Conservation (phyloP, 2,797 vertebrate genomes). For the Anas georgica region DNA sequence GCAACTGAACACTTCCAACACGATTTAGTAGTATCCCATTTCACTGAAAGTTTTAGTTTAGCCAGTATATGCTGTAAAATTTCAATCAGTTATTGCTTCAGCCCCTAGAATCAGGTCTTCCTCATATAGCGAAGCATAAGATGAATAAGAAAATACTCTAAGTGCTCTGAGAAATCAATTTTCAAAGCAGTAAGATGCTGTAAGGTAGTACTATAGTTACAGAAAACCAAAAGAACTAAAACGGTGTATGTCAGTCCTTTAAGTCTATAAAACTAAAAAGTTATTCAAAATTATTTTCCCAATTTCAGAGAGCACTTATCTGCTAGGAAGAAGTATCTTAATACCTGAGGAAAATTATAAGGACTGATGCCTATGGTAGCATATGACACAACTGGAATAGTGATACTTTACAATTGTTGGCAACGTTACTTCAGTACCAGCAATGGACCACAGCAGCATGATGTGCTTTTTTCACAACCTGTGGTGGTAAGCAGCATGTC, state of each 20-base stretch:
- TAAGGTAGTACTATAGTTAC: neutral
- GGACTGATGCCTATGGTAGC: neutral
- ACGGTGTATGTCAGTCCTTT: neutral
- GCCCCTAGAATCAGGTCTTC: neutral
- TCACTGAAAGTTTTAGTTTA: neutral
- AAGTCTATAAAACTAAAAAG: neutral
- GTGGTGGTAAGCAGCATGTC: neutral
- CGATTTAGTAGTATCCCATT: neutral
- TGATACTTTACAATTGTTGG: neutral
- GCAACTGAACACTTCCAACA: neutral
- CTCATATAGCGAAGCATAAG: neutral
- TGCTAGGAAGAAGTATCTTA: neutral
- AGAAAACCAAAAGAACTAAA: neutral
- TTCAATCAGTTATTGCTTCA: neutral
- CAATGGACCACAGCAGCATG: neutral
- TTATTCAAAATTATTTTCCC: neutral
- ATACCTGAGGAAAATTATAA: neutral
- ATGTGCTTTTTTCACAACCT: neutral
- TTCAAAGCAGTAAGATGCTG: neutral
- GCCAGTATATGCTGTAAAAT: neutral
- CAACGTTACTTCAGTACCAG: neutral
- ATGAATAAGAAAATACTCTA: neutral
- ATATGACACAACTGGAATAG: neutral
- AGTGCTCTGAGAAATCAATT: neutral
- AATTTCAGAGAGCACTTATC: neutral